Conservation (phyloP, 1,140 invertebrate genomes). For the Drosophila lacteicornis region DNA sequence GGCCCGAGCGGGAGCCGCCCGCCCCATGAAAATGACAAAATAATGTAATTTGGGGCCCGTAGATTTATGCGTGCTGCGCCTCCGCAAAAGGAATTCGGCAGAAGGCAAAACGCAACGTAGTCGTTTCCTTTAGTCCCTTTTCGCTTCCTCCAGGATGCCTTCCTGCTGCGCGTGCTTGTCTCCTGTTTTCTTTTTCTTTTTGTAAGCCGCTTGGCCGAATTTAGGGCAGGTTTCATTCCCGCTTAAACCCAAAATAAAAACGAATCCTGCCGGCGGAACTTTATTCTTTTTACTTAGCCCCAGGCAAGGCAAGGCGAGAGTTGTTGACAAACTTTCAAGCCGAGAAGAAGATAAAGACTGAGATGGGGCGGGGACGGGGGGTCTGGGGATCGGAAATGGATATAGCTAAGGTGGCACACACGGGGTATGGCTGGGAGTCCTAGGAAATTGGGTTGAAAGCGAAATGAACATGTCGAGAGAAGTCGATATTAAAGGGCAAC, state of each 20-base stretch:
- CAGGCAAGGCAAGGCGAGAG: slow-evolving; percentile 31
- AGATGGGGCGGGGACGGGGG: background rate
- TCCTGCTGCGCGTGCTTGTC: slow-evolving; percentile 52
- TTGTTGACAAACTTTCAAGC: slow-evolving; percentile 52
- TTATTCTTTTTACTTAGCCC: slow-evolving; percentile 26
- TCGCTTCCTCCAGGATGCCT: slow-evolving; percentile 22
- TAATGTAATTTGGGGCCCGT: slow-evolving; percentile 81
- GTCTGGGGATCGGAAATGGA: slow-evolving; percentile 26
- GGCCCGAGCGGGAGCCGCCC: background rate
- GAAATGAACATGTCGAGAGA: background rate
- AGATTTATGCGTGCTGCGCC: slow-evolving; percentile 83
- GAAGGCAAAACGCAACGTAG: slow-evolving; percentile 69
- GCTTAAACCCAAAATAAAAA: slow-evolving; percentile 47
- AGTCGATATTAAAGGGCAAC: background rate
- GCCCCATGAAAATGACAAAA: slow-evolving; percentile 75
- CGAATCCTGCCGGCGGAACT: slow-evolving; percentile 43
- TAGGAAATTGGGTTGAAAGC: slow-evolving; percentile 11
- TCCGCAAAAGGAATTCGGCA: slow-evolving; percentile 35
- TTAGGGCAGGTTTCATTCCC: slow-evolving; percentile 76
- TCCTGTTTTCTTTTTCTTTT: slow-evolving; percentile 27
- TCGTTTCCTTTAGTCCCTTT: slow-evolving; percentile 57
- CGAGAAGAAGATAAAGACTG: slow-evolving; percentile 26
- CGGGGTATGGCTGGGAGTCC: background rate
- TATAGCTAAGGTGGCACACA: slow-evolving; percentile 10
- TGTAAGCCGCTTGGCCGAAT: slow-evolving; percentile 77